Evolutionary conservation across 2,113 vertebrate genomes (phyloP).

Genomic region (Phrynosoma platyrhinos): DNA sequence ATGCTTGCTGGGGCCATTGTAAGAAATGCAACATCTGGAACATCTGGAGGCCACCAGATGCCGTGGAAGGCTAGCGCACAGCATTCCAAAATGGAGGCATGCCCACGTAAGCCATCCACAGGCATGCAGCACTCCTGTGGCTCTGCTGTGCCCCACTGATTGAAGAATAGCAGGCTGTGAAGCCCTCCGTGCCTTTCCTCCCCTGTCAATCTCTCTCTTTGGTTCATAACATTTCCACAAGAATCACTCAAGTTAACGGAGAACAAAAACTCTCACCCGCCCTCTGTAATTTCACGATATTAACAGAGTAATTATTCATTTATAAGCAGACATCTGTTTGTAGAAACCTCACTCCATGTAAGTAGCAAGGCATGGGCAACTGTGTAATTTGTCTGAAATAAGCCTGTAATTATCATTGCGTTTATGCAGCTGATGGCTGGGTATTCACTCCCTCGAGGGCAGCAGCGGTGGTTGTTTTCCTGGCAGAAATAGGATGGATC

Average conservation of each 20-base stretch:
- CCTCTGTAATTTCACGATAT: constrained; percentile 1
- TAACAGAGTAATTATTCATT: not conserved
- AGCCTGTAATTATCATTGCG: not conserved
- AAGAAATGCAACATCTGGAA: too few relatives aligned
- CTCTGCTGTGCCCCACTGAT: not conserved
- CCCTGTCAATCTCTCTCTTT: not conserved
- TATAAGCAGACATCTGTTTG: not conserved
- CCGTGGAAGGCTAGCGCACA: too few relatives aligned
- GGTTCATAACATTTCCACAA: not conserved
- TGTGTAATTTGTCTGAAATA: not conserved
- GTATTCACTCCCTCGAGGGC: not conserved
- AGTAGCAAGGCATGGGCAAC: not conserved
- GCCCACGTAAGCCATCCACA: too few relatives aligned
- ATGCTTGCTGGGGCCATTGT: too few relatives aligned
- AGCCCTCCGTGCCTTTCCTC: too few relatives aligned
- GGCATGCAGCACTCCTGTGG: too few relatives aligned
- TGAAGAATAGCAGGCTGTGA: too few relatives aligned
- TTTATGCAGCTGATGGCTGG: not conserved
- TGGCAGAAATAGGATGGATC: not conserved
- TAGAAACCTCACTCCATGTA: not conserved
- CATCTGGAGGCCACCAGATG: too few relatives aligned
- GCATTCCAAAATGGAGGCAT: too few relatives aligned
- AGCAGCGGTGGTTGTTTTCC: not conserved
- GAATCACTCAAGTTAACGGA: not conserved
- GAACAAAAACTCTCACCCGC: not conserved